Evolutionary conservation across 2,888 invertebrate species (phyloP).

Genomic region (Lasioglossum morio): DNA sequence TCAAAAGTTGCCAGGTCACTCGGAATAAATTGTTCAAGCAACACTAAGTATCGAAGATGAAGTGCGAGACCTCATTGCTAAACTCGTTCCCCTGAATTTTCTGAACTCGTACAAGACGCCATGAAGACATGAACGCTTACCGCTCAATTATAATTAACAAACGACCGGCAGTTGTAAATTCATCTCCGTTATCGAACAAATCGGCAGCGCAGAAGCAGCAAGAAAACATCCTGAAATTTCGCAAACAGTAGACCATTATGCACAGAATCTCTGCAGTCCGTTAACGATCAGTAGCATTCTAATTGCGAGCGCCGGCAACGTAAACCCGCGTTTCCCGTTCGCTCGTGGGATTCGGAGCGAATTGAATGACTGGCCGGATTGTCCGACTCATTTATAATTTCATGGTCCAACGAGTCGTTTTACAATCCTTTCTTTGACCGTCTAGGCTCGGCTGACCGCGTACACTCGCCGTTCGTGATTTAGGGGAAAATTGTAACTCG

Average conservation of each 20-base stretch:
- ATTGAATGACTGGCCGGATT: slow-evolving; percentile 39
- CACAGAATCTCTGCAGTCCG: slow-evolving; percentile 22
- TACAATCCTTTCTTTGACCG: background rate
- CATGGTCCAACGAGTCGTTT: slow-evolving; percentile 42
- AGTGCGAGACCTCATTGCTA: background rate
- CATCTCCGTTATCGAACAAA: background rate
- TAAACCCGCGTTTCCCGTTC: slow-evolving; percentile 1
- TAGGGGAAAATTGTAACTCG: background rate
- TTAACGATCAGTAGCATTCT: slow-evolving; percentile 7
- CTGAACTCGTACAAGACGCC: background rate
- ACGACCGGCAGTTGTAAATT: background rate
- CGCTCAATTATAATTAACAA: background rate
- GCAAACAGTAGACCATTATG: background rate
- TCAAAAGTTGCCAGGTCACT: background rate
- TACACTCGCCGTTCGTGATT: background rate
- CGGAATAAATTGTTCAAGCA: background rate
- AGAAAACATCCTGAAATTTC: background rate
- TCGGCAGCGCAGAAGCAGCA: background rate
- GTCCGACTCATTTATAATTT: slow-evolving; percentile 57
- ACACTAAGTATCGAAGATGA: background rate
- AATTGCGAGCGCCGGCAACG: slow-evolving; percentile 10
- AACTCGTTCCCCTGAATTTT: background rate
- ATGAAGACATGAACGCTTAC: background rate
- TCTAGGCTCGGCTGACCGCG: background rate
- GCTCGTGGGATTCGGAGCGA: slow-evolving; percentile 17